Evolutionary conservation across 2,888 invertebrate species (phyloP).

Genomic region (Xestobium rufovillosum): DNA sequence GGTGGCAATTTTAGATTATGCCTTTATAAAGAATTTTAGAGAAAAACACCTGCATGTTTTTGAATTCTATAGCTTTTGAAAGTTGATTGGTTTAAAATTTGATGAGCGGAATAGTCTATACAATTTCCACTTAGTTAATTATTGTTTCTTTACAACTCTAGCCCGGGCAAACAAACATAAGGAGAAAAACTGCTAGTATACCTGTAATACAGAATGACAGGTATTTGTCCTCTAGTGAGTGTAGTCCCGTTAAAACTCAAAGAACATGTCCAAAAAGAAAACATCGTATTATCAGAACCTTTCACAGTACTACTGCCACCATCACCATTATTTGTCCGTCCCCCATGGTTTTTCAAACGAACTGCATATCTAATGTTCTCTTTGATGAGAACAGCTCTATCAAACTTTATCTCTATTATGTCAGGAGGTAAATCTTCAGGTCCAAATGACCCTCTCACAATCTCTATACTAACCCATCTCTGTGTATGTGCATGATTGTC

Average conservation of each 20-base stretch:
- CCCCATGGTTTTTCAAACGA: slow-evolving; percentile 80
- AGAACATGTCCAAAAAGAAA: slow-evolving; percentile 85
- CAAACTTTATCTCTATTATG: slow-evolving; percentile 84
- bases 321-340: slow-evolving; percentile 91
- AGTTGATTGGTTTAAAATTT: no score
- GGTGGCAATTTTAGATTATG: no score
- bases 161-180: no score
- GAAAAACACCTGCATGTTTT: no score
- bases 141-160: no score
- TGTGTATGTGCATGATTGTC: slow-evolving; percentile 58
- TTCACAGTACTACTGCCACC: slow-evolving; percentile 81
- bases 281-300: slow-evolving; percentile 87
- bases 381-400: slow-evolving; percentile 77
- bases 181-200: slow-evolving; percentile 41
- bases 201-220: slow-evolving; percentile 85
- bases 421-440: slow-evolving; percentile 83
- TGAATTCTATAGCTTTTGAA: no score
- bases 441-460: slow-evolving; percentile 74
- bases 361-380: slow-evolving; percentile 78
- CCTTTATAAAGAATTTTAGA: no score
- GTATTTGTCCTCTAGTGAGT: slow-evolving; percentile 89
- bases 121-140: no score
- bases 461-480: slow-evolving; percentile 84
- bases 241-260: slow-evolving; percentile 96
- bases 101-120: no score